Evolutionary conservation across 1,140 invertebrate genomes (phyloP).

Genomic region (Lerema accius): DNA sequence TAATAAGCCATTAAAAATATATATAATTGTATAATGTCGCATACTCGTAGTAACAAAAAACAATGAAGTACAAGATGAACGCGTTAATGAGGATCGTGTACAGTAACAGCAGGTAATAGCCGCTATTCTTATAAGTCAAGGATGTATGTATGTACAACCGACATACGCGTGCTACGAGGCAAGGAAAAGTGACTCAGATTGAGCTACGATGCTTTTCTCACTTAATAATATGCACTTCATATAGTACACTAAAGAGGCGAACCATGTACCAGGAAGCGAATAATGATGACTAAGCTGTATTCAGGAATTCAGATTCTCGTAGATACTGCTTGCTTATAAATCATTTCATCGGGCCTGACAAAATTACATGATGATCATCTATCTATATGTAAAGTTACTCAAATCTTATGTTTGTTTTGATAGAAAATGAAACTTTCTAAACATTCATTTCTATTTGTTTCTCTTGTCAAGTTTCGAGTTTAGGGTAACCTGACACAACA

Average conservation of each 20-base stretch:
- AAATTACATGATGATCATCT: no score
- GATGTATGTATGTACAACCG: neutral
- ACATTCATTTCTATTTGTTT: neutral
- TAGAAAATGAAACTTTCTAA: neutral
- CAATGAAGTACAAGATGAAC: neutral
- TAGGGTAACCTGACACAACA: constrained; percentile 19
- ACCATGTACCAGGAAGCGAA: no score
- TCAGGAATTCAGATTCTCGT: neutral
- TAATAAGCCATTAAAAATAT: no score
- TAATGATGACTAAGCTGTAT: no score
- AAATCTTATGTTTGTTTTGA: neutral
- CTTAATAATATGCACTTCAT: neutral
- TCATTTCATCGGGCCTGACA: no score
- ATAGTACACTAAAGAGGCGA: no score
- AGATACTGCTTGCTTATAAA: neutral
- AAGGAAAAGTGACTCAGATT: constrained; percentile 4
- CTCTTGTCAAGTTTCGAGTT: constrained; percentile 7
- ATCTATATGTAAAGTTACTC: no score
- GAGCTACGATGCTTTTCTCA: neutral
- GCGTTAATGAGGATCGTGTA: neutral
- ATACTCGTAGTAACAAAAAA: neutral
- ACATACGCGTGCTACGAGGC: neutral
- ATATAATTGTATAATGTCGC: no score
- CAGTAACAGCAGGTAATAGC: neutral
- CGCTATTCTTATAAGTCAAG: neutral